These are phyloP conservation scores for Linurgus olivaceus DNA, from an alignment of 2,797 vertebrate genomes.

Conservation along the genomic window DNA sequence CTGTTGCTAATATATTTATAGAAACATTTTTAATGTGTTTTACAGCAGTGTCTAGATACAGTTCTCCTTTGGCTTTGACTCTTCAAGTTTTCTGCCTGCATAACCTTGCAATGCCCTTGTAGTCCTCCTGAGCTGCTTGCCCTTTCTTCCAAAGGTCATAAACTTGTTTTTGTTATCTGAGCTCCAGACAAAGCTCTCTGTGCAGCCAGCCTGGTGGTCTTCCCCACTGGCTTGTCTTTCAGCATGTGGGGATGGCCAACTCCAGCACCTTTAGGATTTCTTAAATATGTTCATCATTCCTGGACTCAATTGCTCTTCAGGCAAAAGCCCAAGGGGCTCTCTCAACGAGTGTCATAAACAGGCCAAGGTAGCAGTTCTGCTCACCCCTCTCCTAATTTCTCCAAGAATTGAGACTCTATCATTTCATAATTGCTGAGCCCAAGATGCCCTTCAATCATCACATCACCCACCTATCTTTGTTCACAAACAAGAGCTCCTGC, in stretches of 20 bases:
- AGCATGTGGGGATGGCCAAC: neutral
- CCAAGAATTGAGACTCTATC: neutral
- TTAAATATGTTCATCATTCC: neutral
- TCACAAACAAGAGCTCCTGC: neutral
- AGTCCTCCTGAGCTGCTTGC: neutral
- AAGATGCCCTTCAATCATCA: accelerated
- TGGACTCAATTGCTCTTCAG: neutral
- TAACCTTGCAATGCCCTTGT: neutral
- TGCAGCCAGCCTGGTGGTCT: neutral
- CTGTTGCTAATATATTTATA: neutral
- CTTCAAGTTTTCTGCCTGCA: neutral
- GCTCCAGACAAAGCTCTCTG: neutral
- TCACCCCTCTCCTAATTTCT: neutral
- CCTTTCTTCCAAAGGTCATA: neutral
- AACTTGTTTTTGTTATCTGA: neutral
- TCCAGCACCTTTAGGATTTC: neutral
- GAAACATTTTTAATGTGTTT: neutral
- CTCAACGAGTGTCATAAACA: neutral
- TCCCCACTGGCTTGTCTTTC: neutral
- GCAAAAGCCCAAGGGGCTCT: neutral
- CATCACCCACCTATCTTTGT: neutral
- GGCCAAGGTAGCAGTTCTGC: neutral
- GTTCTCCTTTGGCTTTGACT: neutral
- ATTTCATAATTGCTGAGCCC: neutral
- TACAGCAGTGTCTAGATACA: neutral